Percentiles rank a stretch among this genome's conserved stretches.
These are phyloP conservation scores for Sarcophaga subvicina DNA, from an alignment of 2,888 invertebrate species.

Conservation along the genomic window DNA sequence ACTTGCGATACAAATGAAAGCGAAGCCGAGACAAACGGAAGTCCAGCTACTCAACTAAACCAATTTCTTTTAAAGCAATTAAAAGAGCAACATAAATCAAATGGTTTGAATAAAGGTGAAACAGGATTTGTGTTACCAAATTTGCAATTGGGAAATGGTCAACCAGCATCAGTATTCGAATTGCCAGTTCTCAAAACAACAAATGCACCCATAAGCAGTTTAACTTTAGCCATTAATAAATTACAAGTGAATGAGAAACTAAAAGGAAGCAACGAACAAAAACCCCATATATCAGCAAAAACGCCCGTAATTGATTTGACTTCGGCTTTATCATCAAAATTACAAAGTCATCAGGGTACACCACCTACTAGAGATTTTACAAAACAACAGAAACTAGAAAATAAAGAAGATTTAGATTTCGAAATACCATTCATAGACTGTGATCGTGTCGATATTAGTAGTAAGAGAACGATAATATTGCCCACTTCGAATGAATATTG, in stretches of 20 bases:
- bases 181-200: conserved; percentile 71
- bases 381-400: conserved; percentile 27
- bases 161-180: conserved; percentile 53
- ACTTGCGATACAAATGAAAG: conserved; percentile 17
- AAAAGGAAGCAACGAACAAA: neutral
- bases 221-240: conserved; percentile 54
- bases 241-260: conserved; percentile 30
- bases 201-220: conserved; percentile 41
- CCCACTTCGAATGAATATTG: conserved; percentile 70
- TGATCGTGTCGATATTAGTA: conserved; percentile 67
- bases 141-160: conserved; percentile 52
- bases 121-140: conserved; percentile 72
- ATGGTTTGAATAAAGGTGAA: neutral
- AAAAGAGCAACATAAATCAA: conserved; percentile 59
- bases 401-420: conserved; percentile 62
- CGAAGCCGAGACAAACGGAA: conserved; percentile 3
- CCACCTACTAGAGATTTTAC: conserved; percentile 66
- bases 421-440: conserved; percentile 74
- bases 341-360: conserved; percentile 65
- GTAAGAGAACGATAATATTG: conserved; percentile 29
- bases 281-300: neutral
- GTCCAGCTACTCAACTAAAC: conserved; percentile 64
- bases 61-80: conserved; percentile 71
- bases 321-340: conserved; percentile 73
- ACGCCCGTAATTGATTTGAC: conserved; percentile 75